These are phyloP conservation scores for Drosophila punjabiensis DNA, from an alignment of 1,140 invertebrate genomes.

Conservation along the genomic window DNA sequence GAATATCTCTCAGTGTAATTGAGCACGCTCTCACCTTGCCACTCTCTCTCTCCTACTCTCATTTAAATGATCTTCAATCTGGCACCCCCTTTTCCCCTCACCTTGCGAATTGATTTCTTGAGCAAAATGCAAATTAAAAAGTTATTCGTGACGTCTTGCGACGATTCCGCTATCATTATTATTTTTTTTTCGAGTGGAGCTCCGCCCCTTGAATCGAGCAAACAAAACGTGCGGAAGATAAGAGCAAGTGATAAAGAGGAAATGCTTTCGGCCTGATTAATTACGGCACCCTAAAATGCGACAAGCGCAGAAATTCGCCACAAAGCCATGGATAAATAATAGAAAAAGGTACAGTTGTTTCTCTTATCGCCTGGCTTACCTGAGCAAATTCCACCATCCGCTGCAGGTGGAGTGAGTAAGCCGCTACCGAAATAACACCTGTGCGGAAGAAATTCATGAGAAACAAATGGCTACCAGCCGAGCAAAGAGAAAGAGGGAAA, in stretches of 20 bases:
- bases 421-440: slow-evolving; percentile 38
- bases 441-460: slow-evolving; percentile 27
- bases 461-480: slow-evolving; percentile 9
- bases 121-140: slow-evolving; percentile 55
- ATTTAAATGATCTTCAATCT: slow-evolving; percentile 7
- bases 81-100: slow-evolving; percentile 13
- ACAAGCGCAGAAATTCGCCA: slow-evolving; percentile 14
- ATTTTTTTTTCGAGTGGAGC: slow-evolving; percentile 12
- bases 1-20: slow-evolving; percentile 5
- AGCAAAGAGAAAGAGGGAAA: not conserved
- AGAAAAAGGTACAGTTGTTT: slow-evolving; percentile 34
- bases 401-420: slow-evolving; percentile 38
- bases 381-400: slow-evolving; percentile 19
- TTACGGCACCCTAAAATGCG: slow-evolving; percentile 10
- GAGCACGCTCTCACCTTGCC: slow-evolving; percentile 11
- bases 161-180: slow-evolving; percentile 30
- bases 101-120: slow-evolving; percentile 32
- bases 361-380: slow-evolving; percentile 18
- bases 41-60: not conserved
- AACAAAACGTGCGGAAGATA: slow-evolving; percentile 67
- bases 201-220: slow-evolving; percentile 36
- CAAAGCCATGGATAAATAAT: slow-evolving; percentile 19
- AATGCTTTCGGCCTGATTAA: slow-evolving; percentile 29
- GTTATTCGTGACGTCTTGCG: slow-evolving; percentile 69
- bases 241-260: slow-evolving; percentile 28